Conservation (phyloP, 2,797 vertebrate species). For the Rhinatrema bivittatum region DNA sequence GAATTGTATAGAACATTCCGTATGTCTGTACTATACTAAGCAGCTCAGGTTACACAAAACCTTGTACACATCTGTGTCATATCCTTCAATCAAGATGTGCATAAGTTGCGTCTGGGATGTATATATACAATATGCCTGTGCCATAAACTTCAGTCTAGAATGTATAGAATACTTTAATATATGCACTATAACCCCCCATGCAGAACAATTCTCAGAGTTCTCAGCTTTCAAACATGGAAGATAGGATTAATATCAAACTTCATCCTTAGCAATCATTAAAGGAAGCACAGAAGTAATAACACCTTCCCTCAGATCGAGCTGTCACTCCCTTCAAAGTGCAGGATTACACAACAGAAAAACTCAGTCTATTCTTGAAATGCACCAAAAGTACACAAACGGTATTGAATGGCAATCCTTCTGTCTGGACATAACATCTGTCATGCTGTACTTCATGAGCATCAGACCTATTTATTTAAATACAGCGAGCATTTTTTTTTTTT, state of each 20-base stretch:
- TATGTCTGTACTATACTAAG: too few species aligned
- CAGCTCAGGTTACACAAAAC: too few species aligned
- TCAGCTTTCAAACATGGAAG: conserved; percentile 33
- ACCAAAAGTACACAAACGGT: not conserved
- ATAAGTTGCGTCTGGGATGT: too few species aligned
- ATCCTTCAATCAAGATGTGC: too few species aligned
- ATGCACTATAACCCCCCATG: not conserved
- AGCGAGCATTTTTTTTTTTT: too few species aligned
- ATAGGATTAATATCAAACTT: conserved; percentile 20
- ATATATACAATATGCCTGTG: too few species aligned
- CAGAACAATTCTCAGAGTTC: conserved; percentile 31
- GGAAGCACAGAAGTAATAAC: conserved; percentile 22
- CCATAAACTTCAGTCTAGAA: too few species aligned
- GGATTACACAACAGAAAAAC: conserved; percentile 16
- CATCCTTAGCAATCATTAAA: conserved; percentile 16
- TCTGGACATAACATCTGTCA: not conserved
- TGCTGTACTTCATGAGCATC: too few species aligned
- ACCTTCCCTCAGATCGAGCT: conserved; percentile 16
- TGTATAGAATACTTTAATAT: too few species aligned
- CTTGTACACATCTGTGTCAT: too few species aligned
- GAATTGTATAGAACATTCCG: too few species aligned
- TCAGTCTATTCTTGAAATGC: conserved; percentile 4
- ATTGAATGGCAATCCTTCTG: not conserved
- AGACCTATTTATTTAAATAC: too few species aligned
- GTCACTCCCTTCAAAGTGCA: conserved; percentile 16